A percentile compares a stretch with the other conserved stretches of the same genome.
These are phyloP conservation scores for Xanthorhoe designata DNA, from an alignment of 2,888 invertebrate species.

Conservation along the genomic window DNA sequence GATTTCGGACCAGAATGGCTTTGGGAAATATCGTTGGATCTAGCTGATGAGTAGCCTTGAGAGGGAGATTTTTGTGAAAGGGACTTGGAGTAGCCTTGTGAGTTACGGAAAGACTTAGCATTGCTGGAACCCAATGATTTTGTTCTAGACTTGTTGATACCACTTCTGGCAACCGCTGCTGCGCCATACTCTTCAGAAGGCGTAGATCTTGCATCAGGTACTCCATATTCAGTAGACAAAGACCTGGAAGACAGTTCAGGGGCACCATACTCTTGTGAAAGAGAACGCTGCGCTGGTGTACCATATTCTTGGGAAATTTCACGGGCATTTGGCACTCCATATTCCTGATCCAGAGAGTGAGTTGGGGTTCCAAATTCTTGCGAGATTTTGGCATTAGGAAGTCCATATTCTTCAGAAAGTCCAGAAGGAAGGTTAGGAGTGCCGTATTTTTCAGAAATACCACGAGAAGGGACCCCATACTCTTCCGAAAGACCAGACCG, in stretches of 20 bases:
- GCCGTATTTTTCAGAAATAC: slow-evolving; percentile 22
- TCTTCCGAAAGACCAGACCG: slow-evolving; percentile 49
- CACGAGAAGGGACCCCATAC: slow-evolving; percentile 52
- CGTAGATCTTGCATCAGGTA: slow-evolving; percentile 37
- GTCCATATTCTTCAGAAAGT: slow-evolving; percentile 53
- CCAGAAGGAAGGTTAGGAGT: not conserved
- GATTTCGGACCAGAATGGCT: slow-evolving; percentile 20
- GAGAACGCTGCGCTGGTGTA: slow-evolving; percentile 28
- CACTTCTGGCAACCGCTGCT: slow-evolving; percentile 47
- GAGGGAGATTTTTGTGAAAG: not conserved
- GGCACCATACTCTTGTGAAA: slow-evolving; percentile 41
- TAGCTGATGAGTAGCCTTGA: slow-evolving; percentile 21
- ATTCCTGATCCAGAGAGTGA: slow-evolving; percentile 46
- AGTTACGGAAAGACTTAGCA: slow-evolving; percentile 15
- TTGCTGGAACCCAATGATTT: slow-evolving; percentile 5
- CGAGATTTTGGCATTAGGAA: slow-evolving; percentile 47
- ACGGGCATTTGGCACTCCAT: slow-evolving; percentile 34
- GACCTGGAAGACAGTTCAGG: slow-evolving; percentile 35
- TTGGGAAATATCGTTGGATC: slow-evolving; percentile 27
- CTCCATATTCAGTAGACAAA: slow-evolving; percentile 39
- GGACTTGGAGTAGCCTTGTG: slow-evolving; percentile 23
- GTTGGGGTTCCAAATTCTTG: slow-evolving; percentile 56
- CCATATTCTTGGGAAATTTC: slow-evolving; percentile 27
- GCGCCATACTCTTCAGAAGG: slow-evolving; percentile 62
- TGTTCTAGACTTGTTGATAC: slow-evolving; percentile 9